Evolutionary conservation across 2,888 invertebrate genomes (phyloP).

Genomic region (Scaptomyza polygonia): DNA sequence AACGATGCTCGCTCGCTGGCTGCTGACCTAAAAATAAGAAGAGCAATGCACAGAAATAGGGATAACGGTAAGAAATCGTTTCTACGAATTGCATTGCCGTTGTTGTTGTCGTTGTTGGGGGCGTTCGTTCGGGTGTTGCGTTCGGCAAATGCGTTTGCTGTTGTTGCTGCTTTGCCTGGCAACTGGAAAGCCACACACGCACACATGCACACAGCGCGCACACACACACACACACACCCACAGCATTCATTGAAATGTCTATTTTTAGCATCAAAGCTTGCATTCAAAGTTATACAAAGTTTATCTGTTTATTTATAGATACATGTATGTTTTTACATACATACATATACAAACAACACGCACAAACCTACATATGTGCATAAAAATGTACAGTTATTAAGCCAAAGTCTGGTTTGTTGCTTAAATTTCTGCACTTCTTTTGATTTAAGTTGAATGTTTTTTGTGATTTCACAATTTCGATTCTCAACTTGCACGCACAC

Average conservation of each 20-base stretch:
- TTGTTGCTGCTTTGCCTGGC: conserved; percentile 35
- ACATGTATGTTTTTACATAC: neutral
- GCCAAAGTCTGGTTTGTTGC: conserved; percentile 7
- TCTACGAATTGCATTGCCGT: conserved; percentile 19
- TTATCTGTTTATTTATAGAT: too few relatives aligned
- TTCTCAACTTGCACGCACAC: neutral
- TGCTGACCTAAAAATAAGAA: conserved; percentile 51
- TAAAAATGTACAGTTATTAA: too few relatives aligned
- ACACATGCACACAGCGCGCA: conserved; percentile 12
- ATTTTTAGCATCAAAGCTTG: neutral
- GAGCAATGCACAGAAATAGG: conserved; percentile 21
- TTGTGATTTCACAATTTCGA: neutral
- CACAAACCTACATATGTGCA: too few relatives aligned
- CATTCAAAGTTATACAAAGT: neutral
- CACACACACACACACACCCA: neutral
- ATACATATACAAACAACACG: neutral
- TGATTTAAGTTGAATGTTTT: conserved; percentile 10
- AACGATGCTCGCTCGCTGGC: conserved; percentile 25
- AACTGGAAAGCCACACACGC: conserved; percentile 30
- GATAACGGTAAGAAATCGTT: conserved; percentile 36
- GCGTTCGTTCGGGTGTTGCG: conserved; percentile 14
- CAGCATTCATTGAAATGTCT: neutral
- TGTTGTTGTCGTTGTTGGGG: neutral
- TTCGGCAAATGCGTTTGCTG: conserved; percentile 12
- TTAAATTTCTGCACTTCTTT: neutral